These are phyloP conservation scores for Holcopasites calliopsidis DNA, from an alignment of 1,140 invertebrate species.

Conservation along the genomic window DNA sequence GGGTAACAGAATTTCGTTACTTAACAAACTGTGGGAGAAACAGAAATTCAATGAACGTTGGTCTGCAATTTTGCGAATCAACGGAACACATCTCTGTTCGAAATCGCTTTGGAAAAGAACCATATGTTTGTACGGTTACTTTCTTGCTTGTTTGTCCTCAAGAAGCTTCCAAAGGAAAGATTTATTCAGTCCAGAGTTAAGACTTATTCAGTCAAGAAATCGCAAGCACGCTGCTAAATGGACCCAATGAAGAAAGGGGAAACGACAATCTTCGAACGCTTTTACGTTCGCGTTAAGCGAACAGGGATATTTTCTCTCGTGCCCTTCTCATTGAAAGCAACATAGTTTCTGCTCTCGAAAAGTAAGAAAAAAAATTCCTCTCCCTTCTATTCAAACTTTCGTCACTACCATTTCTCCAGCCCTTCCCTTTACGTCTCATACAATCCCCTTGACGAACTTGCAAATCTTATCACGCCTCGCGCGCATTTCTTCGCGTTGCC, in stretches of 20 bases:
- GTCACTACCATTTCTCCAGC: neutral
- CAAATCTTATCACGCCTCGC: neutral
- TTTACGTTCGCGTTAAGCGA: neutral
- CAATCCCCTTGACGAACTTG: neutral
- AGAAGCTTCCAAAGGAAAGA: no score
- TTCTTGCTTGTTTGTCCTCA: no score
- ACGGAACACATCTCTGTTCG: no score
- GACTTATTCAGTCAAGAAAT: no score
- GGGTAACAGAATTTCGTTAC: no score
- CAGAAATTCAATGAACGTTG: no score
- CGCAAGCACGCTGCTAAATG: neutral
- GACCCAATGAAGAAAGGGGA: neutral
- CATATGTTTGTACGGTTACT: no score
- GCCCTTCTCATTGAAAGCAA: conserved; percentile 45
- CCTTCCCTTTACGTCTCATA: neutral
- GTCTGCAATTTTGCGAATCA: no score
- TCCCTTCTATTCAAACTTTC: neutral
- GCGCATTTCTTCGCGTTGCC: neutral
- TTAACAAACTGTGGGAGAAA: no score
- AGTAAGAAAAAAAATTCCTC: conserved; percentile 20
- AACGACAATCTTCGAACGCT: neutral
- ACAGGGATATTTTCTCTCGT: conserved; percentile 1
- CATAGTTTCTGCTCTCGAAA: conserved; percentile 60
- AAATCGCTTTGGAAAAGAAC: no score
- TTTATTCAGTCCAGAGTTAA: no score